A percentile compares a stretch with the other conserved stretches of the same genome.
phyloP scores from a whole-genome alignment of 2,888 invertebrate genomes.

The Herminia tarsipennalis region DNA sequence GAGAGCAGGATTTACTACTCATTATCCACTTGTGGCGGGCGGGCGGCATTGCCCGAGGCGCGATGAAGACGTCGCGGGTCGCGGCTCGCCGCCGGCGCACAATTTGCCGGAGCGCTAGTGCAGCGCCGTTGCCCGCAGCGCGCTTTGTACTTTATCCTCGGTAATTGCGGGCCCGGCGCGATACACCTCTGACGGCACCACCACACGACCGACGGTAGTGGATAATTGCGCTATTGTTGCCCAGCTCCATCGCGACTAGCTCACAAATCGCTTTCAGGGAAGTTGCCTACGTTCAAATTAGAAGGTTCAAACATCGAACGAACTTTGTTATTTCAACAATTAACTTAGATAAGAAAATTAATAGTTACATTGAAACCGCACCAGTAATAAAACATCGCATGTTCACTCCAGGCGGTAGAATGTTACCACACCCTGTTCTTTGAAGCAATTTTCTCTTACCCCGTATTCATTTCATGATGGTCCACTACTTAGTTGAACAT shows the following conservation, averaged over 20 bases:
- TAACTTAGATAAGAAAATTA: constrained; percentile 73
- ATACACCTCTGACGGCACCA: constrained; percentile 64
- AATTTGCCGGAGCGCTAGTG: constrained; percentile 69
- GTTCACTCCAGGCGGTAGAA: constrained; percentile 52
- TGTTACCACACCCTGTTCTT: constrained; percentile 49
- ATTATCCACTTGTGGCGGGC: constrained; percentile 81
- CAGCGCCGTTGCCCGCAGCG: constrained; percentile 65
- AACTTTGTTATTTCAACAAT: constrained; percentile 73
- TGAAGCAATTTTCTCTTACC: constrained; percentile 50
- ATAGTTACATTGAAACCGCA: constrained; percentile 60
- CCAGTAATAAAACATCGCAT: constrained; percentile 58
- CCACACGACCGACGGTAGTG: constrained; percentile 73
- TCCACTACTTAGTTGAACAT: constrained; percentile 34
- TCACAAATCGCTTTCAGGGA: constrained; percentile 70
- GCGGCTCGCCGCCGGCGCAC: constrained; percentile 66
- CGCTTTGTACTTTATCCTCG: constrained; percentile 76
- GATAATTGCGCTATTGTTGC: constrained; percentile 81
- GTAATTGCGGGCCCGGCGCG: constrained; percentile 74
- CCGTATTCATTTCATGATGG: constrained; percentile 39
- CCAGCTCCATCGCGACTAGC: constrained; percentile 57
- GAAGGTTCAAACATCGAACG: constrained; percentile 62
- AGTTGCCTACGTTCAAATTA: constrained; percentile 67
- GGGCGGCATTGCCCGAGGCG: constrained; percentile 61
- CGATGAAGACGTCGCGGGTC: constrained; percentile 77
- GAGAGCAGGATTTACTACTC: constrained; percentile 81